A percentile compares a stretch with the other conserved stretches of the same genome.
Evolutionary conservation across 2,797 vertebrate species (phyloP).

Genomic region (Urophycis tenuis): DNA sequence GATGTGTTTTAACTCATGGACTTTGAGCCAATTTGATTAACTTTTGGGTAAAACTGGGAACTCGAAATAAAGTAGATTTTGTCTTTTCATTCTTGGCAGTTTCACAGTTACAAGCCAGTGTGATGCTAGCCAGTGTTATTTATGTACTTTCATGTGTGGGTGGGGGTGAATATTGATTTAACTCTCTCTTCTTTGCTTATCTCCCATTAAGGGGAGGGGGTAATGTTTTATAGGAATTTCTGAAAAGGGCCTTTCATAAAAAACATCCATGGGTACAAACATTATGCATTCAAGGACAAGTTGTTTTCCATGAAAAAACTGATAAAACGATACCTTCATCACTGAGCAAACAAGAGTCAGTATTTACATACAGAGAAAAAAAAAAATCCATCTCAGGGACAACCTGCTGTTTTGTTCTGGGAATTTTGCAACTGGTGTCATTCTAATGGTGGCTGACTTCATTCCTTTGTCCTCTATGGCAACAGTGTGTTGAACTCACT

Average conservation of each 20-base stretch:
- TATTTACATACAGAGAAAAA: conserved; percentile 73
- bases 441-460: conserved; percentile 42
- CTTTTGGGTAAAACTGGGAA: background rate
- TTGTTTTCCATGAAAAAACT: conserved; percentile 78
- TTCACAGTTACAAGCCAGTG: conserved; percentile 9
- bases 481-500: conserved; percentile 65
- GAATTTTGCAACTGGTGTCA: conserved; percentile 43
- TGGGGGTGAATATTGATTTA: conserved; percentile 69
- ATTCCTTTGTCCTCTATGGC: conserved; percentile 46
- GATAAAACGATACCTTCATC: conserved; percentile 69
- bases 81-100: background rate
- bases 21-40: conserved; percentile 23
- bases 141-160: conserved; percentile 17
- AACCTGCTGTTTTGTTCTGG: conserved; percentile 36
- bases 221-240: conserved; percentile 66
- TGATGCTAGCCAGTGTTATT: conserved; percentile 25
- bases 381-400: conserved; percentile 62
- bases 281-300: conserved; percentile 75
- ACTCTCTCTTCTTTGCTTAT: conserved; percentile 55
- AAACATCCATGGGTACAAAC: conserved; percentile 73
- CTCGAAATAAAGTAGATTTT: background rate
- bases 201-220: conserved; percentile 47
- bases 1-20: conserved; percentile 18
- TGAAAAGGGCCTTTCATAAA: conserved; percentile 78
- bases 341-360: conserved; percentile 70